Conservation (phyloP, 2,113 vertebrate species). For the Prinia subflava region DNA sequence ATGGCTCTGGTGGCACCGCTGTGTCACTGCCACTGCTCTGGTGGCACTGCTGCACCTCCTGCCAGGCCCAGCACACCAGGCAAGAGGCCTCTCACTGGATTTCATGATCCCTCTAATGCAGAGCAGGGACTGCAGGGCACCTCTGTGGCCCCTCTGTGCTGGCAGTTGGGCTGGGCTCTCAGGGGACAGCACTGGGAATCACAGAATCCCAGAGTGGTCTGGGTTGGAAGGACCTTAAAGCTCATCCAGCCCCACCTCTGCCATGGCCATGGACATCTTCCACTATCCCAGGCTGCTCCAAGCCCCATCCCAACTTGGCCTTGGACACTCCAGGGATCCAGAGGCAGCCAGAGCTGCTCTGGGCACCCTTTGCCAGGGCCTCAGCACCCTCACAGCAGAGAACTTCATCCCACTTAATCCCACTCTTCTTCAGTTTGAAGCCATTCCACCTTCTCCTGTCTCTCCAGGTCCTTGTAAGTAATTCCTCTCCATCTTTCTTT, state of each 20-base stretch:
- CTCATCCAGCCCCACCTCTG: accelerated
- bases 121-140: not conserved
- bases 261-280: not conserved
- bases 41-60: not conserved
- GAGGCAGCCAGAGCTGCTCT: not conserved
- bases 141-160: not conserved
- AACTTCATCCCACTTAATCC: not conserved
- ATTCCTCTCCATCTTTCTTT: not conserved
- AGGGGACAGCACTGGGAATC: too few relatives aligned
- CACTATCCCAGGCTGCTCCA: not conserved
- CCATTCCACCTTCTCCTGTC: not conserved
- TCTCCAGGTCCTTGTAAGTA: not conserved
- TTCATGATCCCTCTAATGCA: accelerated
- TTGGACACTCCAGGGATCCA: not conserved
- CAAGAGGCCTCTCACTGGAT: not conserved
- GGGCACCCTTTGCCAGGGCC: not conserved
- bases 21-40: not conserved
- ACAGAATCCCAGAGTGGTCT: not conserved
- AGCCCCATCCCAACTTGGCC: accelerated
- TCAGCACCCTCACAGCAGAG: accelerated
- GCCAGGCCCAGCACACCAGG: accelerated
- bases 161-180: not conserved
- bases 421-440: accelerated
- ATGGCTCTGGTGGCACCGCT: not conserved
- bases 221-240: not conserved